These are phyloP conservation scores for Dryobotodes eremita DNA, from an alignment of 2,888 invertebrate genomes.

Conservation along the genomic window DNA sequence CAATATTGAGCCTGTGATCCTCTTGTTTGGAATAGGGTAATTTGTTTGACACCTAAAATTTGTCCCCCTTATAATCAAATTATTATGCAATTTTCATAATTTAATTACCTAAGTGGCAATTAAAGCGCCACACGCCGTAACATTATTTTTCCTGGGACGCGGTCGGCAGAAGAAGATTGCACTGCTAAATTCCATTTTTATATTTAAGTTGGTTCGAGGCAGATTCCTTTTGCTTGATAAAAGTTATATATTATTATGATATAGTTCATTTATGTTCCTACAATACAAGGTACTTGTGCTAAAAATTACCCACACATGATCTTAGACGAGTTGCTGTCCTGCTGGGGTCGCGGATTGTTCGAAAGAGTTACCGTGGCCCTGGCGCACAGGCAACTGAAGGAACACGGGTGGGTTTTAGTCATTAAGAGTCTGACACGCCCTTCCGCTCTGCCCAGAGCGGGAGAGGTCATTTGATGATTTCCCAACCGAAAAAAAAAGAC, in stretches of 20 bases:
- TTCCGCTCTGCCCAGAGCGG: too few relatives aligned
- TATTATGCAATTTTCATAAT: conserved; percentile 34
- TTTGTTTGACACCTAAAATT: conserved; percentile 4
- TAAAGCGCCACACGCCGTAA: conserved; percentile 22
- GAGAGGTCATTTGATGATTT: too few relatives aligned
- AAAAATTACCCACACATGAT: background rate
- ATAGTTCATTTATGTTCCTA: background rate
- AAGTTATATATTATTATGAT: background rate
- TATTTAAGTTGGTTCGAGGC: background rate
- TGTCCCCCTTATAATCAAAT: conserved; percentile 13
- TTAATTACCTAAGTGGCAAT: conserved; percentile 21
- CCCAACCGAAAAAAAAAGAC: too few relatives aligned
- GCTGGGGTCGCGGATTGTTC: too few relatives aligned
- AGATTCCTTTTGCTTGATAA: background rate
- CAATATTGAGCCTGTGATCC: background rate
- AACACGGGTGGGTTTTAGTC: too few relatives aligned
- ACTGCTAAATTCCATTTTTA: background rate
- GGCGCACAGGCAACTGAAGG: too few relatives aligned
- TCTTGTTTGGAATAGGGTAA: background rate
- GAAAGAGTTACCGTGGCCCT: too few relatives aligned
- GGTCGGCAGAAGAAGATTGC: conserved; percentile 13
- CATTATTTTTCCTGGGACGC: conserved; percentile 5
- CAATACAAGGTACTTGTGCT: background rate
- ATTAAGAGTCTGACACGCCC: too few relatives aligned
- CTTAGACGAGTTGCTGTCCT: background rate